A percentile compares a stretch with the other conserved stretches of the same genome.
These are phyloP conservation scores for Hirtodrosophila cameraria DNA, from an alignment of 2,888 invertebrate species.

Conservation along the genomic window DNA sequence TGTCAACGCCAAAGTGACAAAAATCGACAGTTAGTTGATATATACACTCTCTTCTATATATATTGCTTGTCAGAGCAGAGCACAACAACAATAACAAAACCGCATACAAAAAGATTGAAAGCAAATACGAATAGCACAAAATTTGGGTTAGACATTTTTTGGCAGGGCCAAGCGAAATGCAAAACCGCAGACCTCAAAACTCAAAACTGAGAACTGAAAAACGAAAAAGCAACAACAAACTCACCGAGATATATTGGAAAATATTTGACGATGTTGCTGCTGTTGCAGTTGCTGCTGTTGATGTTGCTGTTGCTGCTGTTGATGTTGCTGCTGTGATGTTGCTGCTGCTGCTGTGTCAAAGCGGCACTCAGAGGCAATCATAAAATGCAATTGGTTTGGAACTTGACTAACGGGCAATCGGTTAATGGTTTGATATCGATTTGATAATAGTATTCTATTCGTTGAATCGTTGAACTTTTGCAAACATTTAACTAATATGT, in stretches of 20 bases:
- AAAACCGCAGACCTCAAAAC: constrained; percentile 51
- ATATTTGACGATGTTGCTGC: constrained; percentile 32
- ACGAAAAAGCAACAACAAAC: constrained; percentile 24
- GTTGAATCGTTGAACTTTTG: neutral
- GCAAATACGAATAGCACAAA: constrained; percentile 16
- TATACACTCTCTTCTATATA: constrained; percentile 21
- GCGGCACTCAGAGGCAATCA: constrained; percentile 71
- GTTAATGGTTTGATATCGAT: constrained; percentile 5
- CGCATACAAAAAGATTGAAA: constrained; percentile 21
- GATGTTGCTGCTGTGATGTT: constrained; percentile 37
- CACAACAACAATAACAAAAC: constrained; percentile 9
- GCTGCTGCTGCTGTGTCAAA: constrained; percentile 45
- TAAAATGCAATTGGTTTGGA: constrained; percentile 76
- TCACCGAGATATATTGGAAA: constrained; percentile 63
- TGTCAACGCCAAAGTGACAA: constrained; percentile 49
- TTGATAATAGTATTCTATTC: neutral
- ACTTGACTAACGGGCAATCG: constrained; percentile 40
- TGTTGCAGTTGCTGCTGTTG: constrained; percentile 6
- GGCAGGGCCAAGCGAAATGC: constrained; percentile 59
- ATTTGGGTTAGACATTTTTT: constrained; percentile 75
- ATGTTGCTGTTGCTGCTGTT: constrained; percentile 4
- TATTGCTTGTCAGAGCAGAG: constrained; percentile 52
- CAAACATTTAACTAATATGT: constrained; percentile 5
- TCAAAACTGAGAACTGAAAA: constrained; percentile 33
- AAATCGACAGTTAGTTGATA: constrained; percentile 47